Conservation (phyloP, 1,140 invertebrate genomes). For the Sycobia sp. region DNA sequence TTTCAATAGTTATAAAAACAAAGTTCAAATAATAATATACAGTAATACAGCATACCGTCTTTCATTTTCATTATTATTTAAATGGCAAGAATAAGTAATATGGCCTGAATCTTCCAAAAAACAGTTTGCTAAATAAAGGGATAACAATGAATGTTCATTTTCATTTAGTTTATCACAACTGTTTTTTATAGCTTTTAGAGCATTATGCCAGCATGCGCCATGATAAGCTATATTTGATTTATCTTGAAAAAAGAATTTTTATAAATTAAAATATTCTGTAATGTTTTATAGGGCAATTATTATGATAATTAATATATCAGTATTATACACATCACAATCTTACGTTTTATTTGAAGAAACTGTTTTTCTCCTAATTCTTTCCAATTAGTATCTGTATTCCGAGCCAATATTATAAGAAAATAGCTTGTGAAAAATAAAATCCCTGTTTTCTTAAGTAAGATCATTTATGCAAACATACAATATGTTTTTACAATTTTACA, state of each 20-base stretch:
- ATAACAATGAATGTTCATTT: conserved; percentile 66
- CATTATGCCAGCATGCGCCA: conserved; percentile 69
- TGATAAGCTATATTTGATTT: conserved; percentile 62
- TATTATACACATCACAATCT: too few species aligned
- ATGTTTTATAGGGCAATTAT: conserved; percentile 1
- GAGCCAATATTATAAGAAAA: conserved; percentile 19
- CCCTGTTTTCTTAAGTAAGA: conserved; percentile 19
- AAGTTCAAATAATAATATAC: conserved; percentile 6
- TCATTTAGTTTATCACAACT: conserved; percentile 68
- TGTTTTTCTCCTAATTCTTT: conserved; percentile 49
- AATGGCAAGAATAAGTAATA: conserved; percentile 62
- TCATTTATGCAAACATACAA: not conserved
- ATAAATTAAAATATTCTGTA: not conserved
- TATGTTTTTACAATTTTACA: not conserved
- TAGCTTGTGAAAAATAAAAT: conserved; percentile 22
- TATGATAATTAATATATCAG: not conserved
- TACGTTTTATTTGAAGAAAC: conserved; percentile 45
- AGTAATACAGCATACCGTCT: conserved; percentile 41
- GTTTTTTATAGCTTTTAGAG: conserved; percentile 61
- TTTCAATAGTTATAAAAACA: conserved; percentile 10
- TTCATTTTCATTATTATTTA: conserved; percentile 49
- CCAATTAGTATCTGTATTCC: conserved; percentile 36
- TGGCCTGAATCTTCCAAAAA: conserved; percentile 69
- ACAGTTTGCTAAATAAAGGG: conserved; percentile 71
- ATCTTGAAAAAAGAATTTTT: conserved; percentile 30